phyloP scores from a whole-genome alignment of 2,797 vertebrate genomes.

The Neosalanx taihuensis region DNA sequence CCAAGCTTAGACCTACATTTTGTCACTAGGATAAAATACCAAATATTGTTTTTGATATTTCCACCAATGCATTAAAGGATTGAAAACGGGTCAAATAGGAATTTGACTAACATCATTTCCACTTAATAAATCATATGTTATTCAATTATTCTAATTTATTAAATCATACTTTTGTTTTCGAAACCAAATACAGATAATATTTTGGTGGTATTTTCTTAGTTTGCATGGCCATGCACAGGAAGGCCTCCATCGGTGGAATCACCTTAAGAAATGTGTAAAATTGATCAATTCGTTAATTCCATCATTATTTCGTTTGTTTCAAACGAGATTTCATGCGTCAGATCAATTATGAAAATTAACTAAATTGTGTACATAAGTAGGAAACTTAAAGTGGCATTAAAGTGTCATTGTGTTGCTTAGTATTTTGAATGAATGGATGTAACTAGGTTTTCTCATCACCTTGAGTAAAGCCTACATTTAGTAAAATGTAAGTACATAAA shows the following conservation, averaged over 20 bases:
- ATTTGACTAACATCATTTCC: background rate
- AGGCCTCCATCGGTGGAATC: background rate
- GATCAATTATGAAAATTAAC: background rate
- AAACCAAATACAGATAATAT: background rate
- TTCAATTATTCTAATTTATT: background rate
- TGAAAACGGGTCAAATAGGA: background rate
- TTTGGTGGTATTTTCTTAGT: background rate
- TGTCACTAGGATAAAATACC: too few species aligned
- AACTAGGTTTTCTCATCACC: too few species aligned
- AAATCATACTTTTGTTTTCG: too few species aligned
- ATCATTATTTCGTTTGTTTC: background rate
- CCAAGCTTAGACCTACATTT: too few species aligned
- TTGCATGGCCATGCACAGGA: background rate
- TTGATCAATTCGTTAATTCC: background rate
- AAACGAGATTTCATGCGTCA: background rate
- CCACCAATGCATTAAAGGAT: too few species aligned
- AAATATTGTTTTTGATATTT: too few species aligned
- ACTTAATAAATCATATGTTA: background rate
- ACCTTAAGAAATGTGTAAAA: background rate
- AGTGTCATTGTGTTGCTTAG: background rate
- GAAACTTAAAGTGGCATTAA: background rate
- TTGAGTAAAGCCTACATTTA: too few species aligned
- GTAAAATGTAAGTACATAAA: background rate
- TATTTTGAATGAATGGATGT: background rate
- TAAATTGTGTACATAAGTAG: background rate